Base-by-base conservation (phyloP, 2,113 vertebrate species). In the Hydrolagus affinis region DNA sequence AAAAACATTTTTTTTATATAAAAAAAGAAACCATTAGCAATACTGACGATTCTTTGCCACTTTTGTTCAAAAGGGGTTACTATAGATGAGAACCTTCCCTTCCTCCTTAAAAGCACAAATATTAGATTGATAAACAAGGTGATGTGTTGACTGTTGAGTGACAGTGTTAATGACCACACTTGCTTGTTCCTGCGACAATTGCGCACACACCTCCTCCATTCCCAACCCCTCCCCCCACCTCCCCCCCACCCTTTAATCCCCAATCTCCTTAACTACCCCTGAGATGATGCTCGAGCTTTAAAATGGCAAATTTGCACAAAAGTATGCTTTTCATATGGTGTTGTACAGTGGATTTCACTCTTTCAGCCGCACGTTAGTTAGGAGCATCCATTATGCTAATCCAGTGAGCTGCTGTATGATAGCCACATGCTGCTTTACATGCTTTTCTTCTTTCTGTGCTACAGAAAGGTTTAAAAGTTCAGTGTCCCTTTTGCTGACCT, bases 391-490 rank as follows among this genome's bases (percentile, higher is more conserved):
- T 83, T 83, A 83, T 83, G 78, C 78, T 83, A 83, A 83, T 83
- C 62, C 78, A 83, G 78, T 25, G 78, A 83, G 62, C 25, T 83
- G 78, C 78, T 66, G 28, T 83, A 64, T 83, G 78, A 83, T 83
- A 66, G 62, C 78, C 78, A 83, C 78, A 83, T 83, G 78, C 78
- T 83, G 78, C 78, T 83, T 83, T 83, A 83, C 78, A 83, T 64
- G 78, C 78, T 83, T 83, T 66, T 83, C 28, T 83, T 66, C 78
- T 32, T 66, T 83, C 25, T 83, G 17, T 66, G 78, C 78, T 83
- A 83, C 78, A 83, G 78, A 83, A 66, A 83, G 78, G 78, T 83
- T 83, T 83, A 66, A 83, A 83, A 83, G 78, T 83, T 83, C 78
- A 83, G 60, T 62, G 66, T 83, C 78, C 66, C 78, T 83, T 28